phyloP scores from a whole-genome alignment of 2,113 vertebrate species.

The Alosa alosa region DNA sequence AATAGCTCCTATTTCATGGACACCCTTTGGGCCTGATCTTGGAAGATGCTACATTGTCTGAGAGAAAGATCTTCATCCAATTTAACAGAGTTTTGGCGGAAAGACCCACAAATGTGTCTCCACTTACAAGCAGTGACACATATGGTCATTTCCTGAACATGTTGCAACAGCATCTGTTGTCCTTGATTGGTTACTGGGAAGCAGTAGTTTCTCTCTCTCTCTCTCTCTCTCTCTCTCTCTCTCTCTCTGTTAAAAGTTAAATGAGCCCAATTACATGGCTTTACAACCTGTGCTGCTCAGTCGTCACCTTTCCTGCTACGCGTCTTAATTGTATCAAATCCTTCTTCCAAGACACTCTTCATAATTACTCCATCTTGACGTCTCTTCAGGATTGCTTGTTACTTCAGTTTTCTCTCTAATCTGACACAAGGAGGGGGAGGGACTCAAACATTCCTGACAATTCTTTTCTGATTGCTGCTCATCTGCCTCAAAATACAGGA shows the following conservation, averaged over 20 bases:
- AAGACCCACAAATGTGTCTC: conserved; percentile 49
- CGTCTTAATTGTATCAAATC: conserved; percentile 11
- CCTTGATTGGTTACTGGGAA: conserved; percentile 40
- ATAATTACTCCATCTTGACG: conserved; percentile 11
- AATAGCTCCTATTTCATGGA: neutral
- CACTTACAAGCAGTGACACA: conserved; percentile 48
- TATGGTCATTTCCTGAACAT: conserved; percentile 42
- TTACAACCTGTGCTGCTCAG: neutral
- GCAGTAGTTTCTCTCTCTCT: conserved; percentile 30
- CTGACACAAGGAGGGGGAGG: neutral
- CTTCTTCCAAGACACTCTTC: conserved; percentile 1
- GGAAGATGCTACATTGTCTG: conserved; percentile 29
- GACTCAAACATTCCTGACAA: neutral
- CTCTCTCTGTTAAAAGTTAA: conserved; percentile 17
- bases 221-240: too few species aligned
- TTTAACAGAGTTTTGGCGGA: conserved; percentile 43
- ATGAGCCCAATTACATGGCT: conserved; percentile 43
- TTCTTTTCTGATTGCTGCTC: neutral
- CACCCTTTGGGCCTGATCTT: neutral
- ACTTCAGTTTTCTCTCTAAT: neutral
- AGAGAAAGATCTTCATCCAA: conserved; percentile 40
- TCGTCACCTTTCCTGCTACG: neutral
- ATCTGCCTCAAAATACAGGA: neutral
- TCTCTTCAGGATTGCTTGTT: neutral
- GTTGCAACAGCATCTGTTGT: conserved; percentile 27